phyloP scores from a whole-genome alignment of 2,113 vertebrate genomes.

The Sitta europaea region DNA sequence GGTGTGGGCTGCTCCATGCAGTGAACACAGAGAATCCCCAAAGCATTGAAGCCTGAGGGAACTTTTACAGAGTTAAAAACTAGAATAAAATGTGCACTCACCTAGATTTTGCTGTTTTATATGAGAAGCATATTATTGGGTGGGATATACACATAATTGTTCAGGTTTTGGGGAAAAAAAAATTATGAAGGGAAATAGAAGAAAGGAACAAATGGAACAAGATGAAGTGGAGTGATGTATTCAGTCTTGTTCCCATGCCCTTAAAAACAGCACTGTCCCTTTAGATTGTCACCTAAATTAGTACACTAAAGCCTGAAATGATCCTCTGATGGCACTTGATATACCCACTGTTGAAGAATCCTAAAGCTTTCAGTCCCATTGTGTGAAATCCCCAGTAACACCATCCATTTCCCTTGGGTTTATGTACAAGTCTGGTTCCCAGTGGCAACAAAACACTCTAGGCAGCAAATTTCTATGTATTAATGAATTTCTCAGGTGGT shows the following conservation, averaged over 20 bases:
- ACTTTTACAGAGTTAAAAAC: background rate
- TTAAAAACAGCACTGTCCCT: background rate
- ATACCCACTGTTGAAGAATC: background rate
- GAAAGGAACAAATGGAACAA: background rate
- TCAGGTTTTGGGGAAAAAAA: background rate
- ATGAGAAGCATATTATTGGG: background rate
- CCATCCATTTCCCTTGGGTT: background rate
- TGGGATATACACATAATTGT: background rate
- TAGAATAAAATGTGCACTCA: background rate
- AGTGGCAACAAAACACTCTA: conserved; percentile 15
- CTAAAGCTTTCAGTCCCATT: background rate
- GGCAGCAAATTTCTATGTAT: conserved; percentile 32
- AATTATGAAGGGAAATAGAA: background rate
- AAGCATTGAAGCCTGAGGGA: background rate
- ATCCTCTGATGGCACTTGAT: background rate
- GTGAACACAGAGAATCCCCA: background rate
- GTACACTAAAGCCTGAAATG: background rate
- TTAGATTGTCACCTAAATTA: background rate
- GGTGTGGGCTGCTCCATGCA: background rate
- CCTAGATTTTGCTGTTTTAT: background rate
- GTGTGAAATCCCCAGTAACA: background rate
- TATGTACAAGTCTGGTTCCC: background rate
- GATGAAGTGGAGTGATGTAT: background rate
- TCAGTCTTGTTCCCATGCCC: background rate
- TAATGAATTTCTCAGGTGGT: conserved; percentile 64